Base-by-base conservation (phyloP, 2,113 vertebrate genomes). In the Poecilia latipinna region DNA sequence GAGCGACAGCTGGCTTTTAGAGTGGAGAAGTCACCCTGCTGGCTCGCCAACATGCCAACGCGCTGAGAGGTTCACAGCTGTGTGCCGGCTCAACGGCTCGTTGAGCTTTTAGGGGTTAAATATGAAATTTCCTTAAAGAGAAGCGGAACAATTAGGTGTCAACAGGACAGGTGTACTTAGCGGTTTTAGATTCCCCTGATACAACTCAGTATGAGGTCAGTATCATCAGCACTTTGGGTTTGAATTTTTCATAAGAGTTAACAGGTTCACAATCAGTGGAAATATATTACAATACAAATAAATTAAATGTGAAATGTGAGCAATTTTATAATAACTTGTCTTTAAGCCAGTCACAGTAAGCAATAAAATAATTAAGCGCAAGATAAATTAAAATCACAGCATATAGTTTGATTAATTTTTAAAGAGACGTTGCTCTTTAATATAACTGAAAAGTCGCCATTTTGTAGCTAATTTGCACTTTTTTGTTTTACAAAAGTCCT, bases 1-100 rank as follows among this genome's bases (percentile, higher is more conserved):
- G 75, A 64, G 77, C 35, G 87, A 91, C 92, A 93, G 92, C 91
- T 93, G 92, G 85, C 33, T 12, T 61, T 61, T 17, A 13, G 74
- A 66, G 71, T 57, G 69, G 31, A 32, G 69, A 17, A 77, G 76
- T 22, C 70, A 37, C 74, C 64, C 63, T n/a, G 69, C 73, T 17
- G 35, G 72, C 51, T 72, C 24, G 22, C 60, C 32, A 3, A 57
- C 74, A 77, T 84, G 83, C 82, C 73, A 28, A 81, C 48, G 48
- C 0, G 3, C 64, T 62, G 80, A 75, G 78, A 67, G 33, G 61
- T 74, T 28, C 31, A 8, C 72, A 31, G 62, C 60, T 29, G 31
- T 11, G 1, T 31, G 37, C n/a, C 60, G 63, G 65, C 35, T 65
- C 24, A 75, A 68, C n/a, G 1, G 0, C 22, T 66, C 12, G 22